These are phyloP conservation scores for Platanista minor DNA, from an alignment of 2,113 vertebrate species.

Conservation along the genomic window DNA sequence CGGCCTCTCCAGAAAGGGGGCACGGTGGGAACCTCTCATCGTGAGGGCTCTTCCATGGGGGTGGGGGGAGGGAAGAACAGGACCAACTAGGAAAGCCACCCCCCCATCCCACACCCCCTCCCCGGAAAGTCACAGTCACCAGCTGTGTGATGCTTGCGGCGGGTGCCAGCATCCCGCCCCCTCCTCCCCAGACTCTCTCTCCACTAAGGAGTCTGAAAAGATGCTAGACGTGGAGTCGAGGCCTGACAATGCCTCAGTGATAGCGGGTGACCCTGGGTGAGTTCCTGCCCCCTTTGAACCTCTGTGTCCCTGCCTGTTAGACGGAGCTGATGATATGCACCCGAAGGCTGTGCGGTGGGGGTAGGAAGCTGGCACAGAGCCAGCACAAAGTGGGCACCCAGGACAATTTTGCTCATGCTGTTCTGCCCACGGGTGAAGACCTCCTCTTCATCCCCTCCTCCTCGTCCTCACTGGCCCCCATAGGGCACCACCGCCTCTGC, in stretches of 20 bases:
- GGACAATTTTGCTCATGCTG: not conserved
- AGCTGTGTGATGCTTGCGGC: not conserved
- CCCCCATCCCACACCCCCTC: not conserved
- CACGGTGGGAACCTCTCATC: not conserved
- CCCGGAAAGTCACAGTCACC: constrained; percentile 23
- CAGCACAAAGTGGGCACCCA: not conserved
- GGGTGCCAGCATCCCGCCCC: not conserved
- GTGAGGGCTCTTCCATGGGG: not conserved
- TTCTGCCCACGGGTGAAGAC: not conserved
- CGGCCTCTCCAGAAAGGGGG: constrained; percentile 40
- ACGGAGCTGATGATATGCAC: not conserved
- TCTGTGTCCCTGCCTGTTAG: not conserved
- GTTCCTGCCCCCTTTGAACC: not conserved
- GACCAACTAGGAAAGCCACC: not conserved
- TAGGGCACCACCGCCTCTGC: not conserved
- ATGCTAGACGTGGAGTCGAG: not conserved
- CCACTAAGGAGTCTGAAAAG: not conserved
- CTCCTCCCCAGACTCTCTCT: not conserved
- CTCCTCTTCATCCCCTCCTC: not conserved
- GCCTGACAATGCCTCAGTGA: not conserved
- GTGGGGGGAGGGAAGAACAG: not conserved
- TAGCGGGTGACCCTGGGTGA: not conserved
- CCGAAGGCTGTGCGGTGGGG: fast-evolving
- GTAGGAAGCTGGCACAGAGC: not conserved
- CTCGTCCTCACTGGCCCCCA: not conserved